phyloP scores from a whole-genome alignment of 2,888 invertebrate genomes.

The Micoletzkya japonica region DNA sequence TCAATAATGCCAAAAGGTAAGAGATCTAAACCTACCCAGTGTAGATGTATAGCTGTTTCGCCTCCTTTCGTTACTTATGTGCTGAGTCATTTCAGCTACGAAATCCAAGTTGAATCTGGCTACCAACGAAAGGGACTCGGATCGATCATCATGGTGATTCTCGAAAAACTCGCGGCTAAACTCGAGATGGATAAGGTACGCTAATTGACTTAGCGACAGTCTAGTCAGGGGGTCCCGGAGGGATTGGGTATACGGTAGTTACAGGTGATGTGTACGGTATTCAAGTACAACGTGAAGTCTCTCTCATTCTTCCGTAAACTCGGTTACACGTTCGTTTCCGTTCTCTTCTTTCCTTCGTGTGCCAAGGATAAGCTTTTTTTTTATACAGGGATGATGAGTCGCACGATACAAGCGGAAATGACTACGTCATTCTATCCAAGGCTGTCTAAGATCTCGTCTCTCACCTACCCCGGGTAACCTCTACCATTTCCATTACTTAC shows the following conservation, averaged over 20 bases:
- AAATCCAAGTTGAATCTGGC: constrained; percentile 26
- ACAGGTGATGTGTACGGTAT: constrained; percentile 25
- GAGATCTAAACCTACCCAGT: no score
- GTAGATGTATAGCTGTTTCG: no score
- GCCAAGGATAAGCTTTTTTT: no score
- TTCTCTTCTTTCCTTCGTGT: no score
- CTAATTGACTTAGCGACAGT: neutral
- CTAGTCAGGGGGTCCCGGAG: neutral
- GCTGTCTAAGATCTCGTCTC: no score
- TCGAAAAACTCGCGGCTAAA: constrained; percentile 18
- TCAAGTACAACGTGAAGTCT: constrained; percentile 27
- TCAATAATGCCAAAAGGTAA: no score
- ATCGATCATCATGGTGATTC: constrained; percentile 22
- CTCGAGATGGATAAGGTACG: constrained; percentile 20
- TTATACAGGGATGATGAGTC: no score
- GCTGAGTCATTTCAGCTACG: constrained; percentile 20
- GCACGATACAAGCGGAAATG: no score
- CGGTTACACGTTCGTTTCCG: constrained; percentile 25
- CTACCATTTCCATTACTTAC: no score
- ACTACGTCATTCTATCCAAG: no score
- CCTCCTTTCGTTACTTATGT: no score
- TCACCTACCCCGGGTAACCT: no score
- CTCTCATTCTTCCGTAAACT: constrained; percentile 26
- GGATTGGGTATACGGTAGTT: neutral
- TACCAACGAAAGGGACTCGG: constrained; percentile 26